Percentiles rank a stretch among this genome's conserved stretches.
These are phyloP conservation scores for Tricholaema leucomelas DNA, from an alignment of 2,113 vertebrate species.

Conservation along the genomic window DNA sequence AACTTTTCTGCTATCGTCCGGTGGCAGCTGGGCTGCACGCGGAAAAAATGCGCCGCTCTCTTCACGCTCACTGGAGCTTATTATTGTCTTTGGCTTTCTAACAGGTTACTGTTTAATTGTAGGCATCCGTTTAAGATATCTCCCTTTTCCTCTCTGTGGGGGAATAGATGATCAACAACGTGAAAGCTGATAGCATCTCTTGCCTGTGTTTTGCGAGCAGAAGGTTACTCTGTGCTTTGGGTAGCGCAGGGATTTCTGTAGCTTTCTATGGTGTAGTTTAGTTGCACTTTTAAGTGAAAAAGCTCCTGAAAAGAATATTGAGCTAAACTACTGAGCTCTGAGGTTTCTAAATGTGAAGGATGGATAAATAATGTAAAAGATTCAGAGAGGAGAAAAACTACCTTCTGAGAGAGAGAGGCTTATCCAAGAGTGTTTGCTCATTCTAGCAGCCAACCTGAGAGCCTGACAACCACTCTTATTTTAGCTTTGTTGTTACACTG, in stretches of 20 bases:
- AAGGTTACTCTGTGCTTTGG: conserved; percentile 1
- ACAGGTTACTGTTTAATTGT: conserved; percentile 65
- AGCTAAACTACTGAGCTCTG: neutral
- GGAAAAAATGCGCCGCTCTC: conserved; percentile 50
- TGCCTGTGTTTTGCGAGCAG: neutral
- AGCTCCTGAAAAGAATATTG: neutral
- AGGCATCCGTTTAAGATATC: conserved; percentile 61
- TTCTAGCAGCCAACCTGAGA: conserved; percentile 42
- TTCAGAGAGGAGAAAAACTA: neutral
- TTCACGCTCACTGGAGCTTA: conserved; percentile 62
- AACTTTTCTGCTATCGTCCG: conserved; percentile 44
- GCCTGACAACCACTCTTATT: conserved; percentile 63
- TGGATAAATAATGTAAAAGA: neutral
- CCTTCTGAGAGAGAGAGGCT: neutral
- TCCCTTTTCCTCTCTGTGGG: conserved; percentile 49
- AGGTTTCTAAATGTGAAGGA: conserved; percentile 16
- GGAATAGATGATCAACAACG: conserved; percentile 14
- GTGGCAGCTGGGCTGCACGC: conserved; percentile 54
- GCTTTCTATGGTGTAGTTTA: neutral
- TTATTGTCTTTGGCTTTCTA: conserved; percentile 66
- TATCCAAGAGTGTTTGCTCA: conserved; percentile 40
- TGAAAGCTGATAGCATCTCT: conserved; percentile 1
- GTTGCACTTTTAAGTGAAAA: conserved; percentile 31
- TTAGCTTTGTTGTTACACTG: conserved; percentile 47
- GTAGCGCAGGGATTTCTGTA: neutral